Percentiles rank a stretch among this genome's conserved stretches.
Evolutionary conservation across 2,797 vertebrate species (phyloP).

Genomic region (Megaceryle alcyon): DNA sequence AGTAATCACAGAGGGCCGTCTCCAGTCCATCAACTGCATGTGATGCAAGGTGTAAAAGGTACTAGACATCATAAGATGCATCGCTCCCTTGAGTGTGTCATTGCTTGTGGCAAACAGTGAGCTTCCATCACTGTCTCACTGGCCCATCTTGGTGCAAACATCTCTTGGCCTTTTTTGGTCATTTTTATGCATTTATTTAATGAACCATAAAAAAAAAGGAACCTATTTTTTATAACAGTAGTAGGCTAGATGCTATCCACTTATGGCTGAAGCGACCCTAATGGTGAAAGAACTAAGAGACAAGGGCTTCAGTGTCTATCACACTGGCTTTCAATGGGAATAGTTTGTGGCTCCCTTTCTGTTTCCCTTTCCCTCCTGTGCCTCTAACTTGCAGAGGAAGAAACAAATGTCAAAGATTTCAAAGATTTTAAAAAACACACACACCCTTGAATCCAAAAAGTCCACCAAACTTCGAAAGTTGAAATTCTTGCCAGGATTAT

Average conservation of each 20-base stretch:
- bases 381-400: neutral
- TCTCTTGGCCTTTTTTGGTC: neutral
- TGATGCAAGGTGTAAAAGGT: neutral
- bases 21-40: neutral
- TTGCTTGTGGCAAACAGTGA: neutral
- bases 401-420: neutral
- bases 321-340: neutral
- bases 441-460: neutral
- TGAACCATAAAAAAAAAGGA: neutral
- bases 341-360: neutral
- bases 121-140: neutral
- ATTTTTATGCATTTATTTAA: neutral
- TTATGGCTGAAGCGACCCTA: neutral
- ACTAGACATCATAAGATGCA: neutral
- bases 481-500: neutral
- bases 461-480: neutral
- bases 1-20: neutral
- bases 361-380: fast-evolving
- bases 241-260: neutral
- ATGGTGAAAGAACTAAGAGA: neutral
- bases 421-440: neutral
- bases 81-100: neutral
- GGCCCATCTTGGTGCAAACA: neutral
- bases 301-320: neutral
- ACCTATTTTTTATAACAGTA: neutral